A percentile compares a stretch with the other conserved stretches of the same genome.
Evolutionary conservation across 1,140 invertebrate genomes (phyloP).

Genomic region (Lordiphosa clarofinis): DNA sequence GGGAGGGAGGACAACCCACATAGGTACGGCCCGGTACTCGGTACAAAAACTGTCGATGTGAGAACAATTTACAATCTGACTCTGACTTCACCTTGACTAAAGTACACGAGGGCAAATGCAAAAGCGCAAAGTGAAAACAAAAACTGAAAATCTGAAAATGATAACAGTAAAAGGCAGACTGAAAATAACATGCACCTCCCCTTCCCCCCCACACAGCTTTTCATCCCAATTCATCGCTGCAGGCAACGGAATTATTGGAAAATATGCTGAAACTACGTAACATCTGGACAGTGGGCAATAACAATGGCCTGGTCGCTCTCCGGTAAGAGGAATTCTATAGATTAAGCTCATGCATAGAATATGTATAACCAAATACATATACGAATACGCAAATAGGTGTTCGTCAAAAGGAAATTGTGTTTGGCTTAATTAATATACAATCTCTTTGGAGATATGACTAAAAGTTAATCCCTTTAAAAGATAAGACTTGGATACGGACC

Average conservation of each 20-base stretch:
- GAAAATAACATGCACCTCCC: conserved; percentile 41
- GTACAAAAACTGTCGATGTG: no score
- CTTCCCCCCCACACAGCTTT: conserved; percentile 50
- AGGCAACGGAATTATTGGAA: conserved; percentile 20
- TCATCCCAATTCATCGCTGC: conserved; percentile 27
- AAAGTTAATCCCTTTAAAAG: neutral
- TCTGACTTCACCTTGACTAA: conserved; percentile 76
- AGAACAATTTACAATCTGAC: conserved; percentile 32
- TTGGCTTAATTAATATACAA: conserved; percentile 14
- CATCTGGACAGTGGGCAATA: conserved; percentile 39
- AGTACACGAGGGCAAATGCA: conserved; percentile 47
- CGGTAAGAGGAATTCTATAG: conserved; percentile 36
- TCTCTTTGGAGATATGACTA: conserved; percentile 1
- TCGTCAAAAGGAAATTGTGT: neutral
- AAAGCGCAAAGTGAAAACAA: conserved; percentile 7
- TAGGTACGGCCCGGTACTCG: neutral
- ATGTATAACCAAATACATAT: neutral
- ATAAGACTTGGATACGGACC: conserved; percentile 13
- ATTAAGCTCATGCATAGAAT: neutral
- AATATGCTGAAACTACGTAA: conserved; percentile 69
- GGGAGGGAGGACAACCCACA: conserved; percentile 16
- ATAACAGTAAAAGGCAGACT: conserved; percentile 37
- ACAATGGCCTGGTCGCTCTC: conserved; percentile 29
- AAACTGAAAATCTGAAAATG: conserved; percentile 21
- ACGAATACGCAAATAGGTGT: no score